A percentile compares a stretch with the other conserved stretches of the same genome.
These are phyloP conservation scores for Acrocephalus scirpaceus DNA, from an alignment of 2,797 vertebrate species.

Conservation along the genomic window DNA sequence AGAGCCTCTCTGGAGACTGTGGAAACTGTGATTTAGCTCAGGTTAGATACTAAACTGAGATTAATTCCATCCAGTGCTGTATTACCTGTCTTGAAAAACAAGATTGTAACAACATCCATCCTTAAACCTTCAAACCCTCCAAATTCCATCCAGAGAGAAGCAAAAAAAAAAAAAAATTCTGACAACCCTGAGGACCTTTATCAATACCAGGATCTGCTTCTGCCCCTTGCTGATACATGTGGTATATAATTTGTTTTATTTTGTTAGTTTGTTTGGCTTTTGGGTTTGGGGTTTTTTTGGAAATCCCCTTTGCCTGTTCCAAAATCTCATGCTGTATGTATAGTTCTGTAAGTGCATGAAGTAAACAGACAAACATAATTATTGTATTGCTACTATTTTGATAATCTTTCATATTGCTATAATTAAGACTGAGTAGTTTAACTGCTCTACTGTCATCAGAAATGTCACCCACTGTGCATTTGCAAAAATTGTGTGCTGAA, in stretches of 20 bases:
- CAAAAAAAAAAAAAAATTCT: background rate
- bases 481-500: background rate
- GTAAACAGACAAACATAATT: background rate
- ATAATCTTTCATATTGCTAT: constrained; percentile 2
- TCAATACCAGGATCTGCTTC: background rate
- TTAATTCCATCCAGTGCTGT: background rate
- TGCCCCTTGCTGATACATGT: background rate
- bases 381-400: background rate
- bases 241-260: background rate
- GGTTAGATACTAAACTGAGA: background rate
- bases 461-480: background rate
- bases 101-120: background rate
- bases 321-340: background rate
- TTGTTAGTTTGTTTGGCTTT: background rate
- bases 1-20: background rate
- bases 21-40: constrained; percentile 20
- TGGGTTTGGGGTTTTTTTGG: background rate
- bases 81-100: background rate
- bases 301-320: background rate
- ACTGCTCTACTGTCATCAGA: background rate
- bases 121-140: background rate
- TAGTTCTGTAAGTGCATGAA: background rate
- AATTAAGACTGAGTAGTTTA: constrained; percentile 20
- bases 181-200: background rate
- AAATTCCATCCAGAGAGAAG: background rate